A percentile compares a stretch with the other conserved stretches of the same genome.
These are phyloP conservation scores for Anhinga anhinga DNA, from an alignment of 2,113 vertebrate species.

Conservation along the genomic window DNA sequence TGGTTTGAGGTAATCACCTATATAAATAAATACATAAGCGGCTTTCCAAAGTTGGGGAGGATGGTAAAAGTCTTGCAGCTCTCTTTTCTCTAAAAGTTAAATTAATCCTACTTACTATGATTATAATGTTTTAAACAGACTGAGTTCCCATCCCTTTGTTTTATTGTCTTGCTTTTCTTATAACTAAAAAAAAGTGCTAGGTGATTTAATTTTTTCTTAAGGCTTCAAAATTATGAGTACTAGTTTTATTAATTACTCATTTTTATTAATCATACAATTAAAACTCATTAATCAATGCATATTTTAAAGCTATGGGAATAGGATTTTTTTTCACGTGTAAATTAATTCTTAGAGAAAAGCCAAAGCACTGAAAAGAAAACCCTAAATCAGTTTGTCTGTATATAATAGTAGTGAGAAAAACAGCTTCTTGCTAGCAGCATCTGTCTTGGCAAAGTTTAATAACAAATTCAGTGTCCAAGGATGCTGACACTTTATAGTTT, in stretches of 20 bases:
- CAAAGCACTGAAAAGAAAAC: background rate
- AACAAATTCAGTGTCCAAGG: background rate
- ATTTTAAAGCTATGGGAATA: background rate
- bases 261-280: background rate
- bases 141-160: background rate
- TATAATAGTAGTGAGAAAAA: background rate
- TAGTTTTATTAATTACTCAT: background rate
- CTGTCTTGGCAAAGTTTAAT: background rate
- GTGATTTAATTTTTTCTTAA: background rate
- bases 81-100: background rate
- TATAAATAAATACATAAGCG: background rate
- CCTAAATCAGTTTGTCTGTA: background rate
- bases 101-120: background rate
- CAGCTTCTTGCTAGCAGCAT: background rate
- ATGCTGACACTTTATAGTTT: slow-evolving; percentile 2
- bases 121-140: background rate
- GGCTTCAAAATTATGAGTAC: background rate
- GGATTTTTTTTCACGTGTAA: background rate
- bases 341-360: background rate
- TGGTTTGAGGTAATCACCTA: background rate
- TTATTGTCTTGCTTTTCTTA: background rate
- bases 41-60: background rate
- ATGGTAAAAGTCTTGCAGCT: background rate
- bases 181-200: background rate
- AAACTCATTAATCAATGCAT: background rate